Evolutionary conservation across 2,888 invertebrate species (phyloP).

Genomic region (Pinctada fucata): DNA sequence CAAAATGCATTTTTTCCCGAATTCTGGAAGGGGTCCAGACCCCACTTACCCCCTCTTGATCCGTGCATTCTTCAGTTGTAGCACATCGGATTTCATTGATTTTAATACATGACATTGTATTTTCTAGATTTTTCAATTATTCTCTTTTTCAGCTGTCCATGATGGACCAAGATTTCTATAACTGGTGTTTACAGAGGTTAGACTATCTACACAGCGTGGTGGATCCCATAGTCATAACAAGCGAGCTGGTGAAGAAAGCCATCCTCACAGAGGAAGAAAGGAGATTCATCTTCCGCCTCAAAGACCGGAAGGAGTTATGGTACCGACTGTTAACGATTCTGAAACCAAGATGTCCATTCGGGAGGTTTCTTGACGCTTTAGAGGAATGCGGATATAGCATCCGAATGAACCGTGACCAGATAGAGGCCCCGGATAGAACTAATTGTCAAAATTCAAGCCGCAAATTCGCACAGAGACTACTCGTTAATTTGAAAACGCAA

Average conservation of each 20-base stretch:
- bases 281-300: not conserved
- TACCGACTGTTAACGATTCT: not conserved
- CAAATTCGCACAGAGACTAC: conserved; percentile 23
- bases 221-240: not conserved
- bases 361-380: conserved; percentile 1
- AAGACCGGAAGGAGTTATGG: conserved; percentile 1
- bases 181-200: not conserved
- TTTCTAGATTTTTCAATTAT: too few species aligned
- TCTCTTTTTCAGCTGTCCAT: too few species aligned
- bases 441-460: conserved; percentile 10
- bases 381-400: conserved; percentile 4
- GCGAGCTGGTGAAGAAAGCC: not conserved
- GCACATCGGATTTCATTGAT: too few species aligned
- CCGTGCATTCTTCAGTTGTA: too few species aligned
- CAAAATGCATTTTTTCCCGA: too few species aligned
- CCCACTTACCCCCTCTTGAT: too few species aligned
- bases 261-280: not conserved
- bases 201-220: not conserved
- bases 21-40: too few species aligned
- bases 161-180: not conserved
- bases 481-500: conserved; percentile 19
- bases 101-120: too few species aligned
- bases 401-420: not conserved
- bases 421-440: not conserved
- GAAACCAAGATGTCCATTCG: not conserved